These are phyloP conservation scores for Akabosia matsudoensis DNA, from an alignment of 1,140 invertebrate genomes.

Conservation along the genomic window DNA sequence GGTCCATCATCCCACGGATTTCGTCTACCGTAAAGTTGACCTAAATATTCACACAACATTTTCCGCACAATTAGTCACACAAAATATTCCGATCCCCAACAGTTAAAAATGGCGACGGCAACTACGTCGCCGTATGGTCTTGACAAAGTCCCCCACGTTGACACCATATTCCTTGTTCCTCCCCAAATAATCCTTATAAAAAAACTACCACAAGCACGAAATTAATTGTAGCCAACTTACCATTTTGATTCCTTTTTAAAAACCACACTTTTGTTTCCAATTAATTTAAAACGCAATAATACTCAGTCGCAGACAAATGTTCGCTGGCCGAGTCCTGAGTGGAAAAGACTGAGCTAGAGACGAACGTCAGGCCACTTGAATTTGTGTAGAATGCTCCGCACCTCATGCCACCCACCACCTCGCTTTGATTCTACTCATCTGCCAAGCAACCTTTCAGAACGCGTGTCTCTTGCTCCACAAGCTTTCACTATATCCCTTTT, in stretches of 20 bases:
- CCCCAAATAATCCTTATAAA: too few species aligned
- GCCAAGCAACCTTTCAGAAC: background rate
- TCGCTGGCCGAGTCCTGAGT: slow-evolving; percentile 21
- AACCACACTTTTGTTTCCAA: background rate
- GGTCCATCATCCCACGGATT: slow-evolving; percentile 99
- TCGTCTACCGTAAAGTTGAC: slow-evolving; percentile 99
- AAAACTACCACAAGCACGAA: too few species aligned
- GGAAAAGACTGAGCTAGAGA: slow-evolving; percentile 26
- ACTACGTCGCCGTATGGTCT: too few species aligned
- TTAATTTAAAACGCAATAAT: too few species aligned
- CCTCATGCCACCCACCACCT: slow-evolving; percentile 16
- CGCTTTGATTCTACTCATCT: background rate
- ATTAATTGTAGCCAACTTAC: slow-evolving; percentile 28
- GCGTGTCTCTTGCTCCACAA: too few species aligned
- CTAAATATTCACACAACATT: slow-evolving; percentile 62
- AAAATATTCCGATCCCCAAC: too few species aligned
- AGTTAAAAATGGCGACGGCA: too few species aligned
- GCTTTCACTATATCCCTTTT: background rate
- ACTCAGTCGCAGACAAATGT: background rate
- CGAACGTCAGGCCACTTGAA: background rate
- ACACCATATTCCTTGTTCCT: too few species aligned
- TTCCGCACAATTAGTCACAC: too few species aligned
- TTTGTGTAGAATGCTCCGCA: too few species aligned
- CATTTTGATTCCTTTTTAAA: slow-evolving; percentile 31
- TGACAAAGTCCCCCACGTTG: too few species aligned